Percentiles rank a stretch among this genome's conserved stretches.
These are phyloP conservation scores for Sakesphorus luctuosus DNA, from an alignment of 2,113 vertebrate genomes.

Conservation along the genomic window DNA sequence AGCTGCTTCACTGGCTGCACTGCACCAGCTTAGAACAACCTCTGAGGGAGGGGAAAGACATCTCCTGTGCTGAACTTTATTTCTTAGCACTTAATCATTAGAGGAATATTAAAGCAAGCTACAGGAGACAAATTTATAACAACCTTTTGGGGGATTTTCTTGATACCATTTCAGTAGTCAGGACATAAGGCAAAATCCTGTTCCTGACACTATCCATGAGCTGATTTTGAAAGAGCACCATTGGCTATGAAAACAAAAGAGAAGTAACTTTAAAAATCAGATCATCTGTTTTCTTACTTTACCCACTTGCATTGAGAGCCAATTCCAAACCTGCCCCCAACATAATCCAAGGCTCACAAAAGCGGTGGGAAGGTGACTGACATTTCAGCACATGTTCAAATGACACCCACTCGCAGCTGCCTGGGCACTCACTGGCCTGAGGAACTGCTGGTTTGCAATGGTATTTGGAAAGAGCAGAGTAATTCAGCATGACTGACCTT, in stretches of 20 bases:
- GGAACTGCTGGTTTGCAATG: neutral
- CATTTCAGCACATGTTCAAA: neutral
- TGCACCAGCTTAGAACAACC: neutral
- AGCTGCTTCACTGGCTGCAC: neutral
- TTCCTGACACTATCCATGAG: neutral
- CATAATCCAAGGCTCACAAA: neutral
- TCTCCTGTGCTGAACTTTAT: neutral
- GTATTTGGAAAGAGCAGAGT: neutral
- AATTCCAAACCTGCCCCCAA: rapidly evolving
- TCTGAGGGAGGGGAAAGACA: neutral
- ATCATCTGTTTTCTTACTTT: neutral
- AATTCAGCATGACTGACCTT: neutral
- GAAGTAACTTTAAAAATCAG: neutral
- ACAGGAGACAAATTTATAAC: neutral
- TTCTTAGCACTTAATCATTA: neutral
- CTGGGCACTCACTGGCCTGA: neutral
- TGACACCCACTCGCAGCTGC: neutral
- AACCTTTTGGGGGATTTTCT: neutral
- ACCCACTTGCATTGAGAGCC: neutral
- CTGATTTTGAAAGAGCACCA: neutral
- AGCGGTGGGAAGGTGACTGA: neutral
- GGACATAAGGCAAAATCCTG: neutral
- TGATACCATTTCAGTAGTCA: neutral
- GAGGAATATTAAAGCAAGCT: neutral
- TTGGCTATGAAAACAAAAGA: neutral